phyloP scores from a whole-genome alignment of 2,113 vertebrate genomes.

The Cervus canadensis region DNA sequence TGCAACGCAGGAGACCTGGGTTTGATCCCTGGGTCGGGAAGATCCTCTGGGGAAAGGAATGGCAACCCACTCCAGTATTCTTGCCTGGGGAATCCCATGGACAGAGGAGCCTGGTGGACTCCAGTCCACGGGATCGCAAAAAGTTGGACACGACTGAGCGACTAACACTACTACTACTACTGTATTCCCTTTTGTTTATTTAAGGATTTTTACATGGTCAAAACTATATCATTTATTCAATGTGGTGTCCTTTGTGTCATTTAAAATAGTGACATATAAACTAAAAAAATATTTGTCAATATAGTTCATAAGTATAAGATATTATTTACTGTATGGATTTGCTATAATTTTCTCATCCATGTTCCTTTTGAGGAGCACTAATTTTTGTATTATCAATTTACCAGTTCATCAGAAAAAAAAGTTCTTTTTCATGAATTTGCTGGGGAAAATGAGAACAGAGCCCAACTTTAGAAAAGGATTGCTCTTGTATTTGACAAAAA shows the following conservation, averaged over 20 bases:
- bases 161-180: not conserved
- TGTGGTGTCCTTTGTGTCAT: not conserved
- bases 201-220: not conserved
- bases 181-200: not conserved
- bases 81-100: not conserved
- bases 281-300: not conserved
- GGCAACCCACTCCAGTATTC: not conserved
- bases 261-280: not conserved
- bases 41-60: not conserved
- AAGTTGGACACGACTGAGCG: not conserved
- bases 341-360: not conserved
- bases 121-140: not conserved
- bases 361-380: not conserved
- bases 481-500: not conserved
- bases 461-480: not conserved
- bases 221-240: not conserved
- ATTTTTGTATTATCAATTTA: not conserved
- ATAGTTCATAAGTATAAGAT: not conserved
- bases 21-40: not conserved
- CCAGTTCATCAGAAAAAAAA: not conserved
- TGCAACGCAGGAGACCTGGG: not conserved
- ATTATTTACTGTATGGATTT: not conserved
- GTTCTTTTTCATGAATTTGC: not conserved
- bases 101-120: fast-evolving
- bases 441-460: not conserved